Evolutionary conservation across 1,140 invertebrate species (phyloP), one percentile per base, ranked within the genome.

Genomic region (Drosophila equinoxialis): DNA sequence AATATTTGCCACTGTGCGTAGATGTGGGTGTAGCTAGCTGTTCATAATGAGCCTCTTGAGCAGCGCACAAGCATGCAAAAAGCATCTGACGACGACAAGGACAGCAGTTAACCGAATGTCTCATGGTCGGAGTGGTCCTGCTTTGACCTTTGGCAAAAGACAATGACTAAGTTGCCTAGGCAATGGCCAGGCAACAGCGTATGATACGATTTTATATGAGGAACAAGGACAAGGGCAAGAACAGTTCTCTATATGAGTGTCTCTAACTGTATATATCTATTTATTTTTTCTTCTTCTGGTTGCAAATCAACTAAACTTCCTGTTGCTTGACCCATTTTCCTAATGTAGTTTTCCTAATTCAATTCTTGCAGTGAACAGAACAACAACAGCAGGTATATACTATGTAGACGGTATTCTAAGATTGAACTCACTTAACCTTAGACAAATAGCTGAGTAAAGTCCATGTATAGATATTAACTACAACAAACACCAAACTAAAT

Each of bases 1-100:
- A 51, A 48, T 39, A 35, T 54, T 26, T 23, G 41, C 55, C 55
- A 26, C 23, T 13, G 26, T 60, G 37, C 35, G 30, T 65, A 39
- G 30, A 51, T 70, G 42, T 41, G 23, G 58, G 62, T 45, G 20
- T 51, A 58, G 58, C 41, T 58, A 57, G 67, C 62, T 68, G 62
- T 55, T 67, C 57, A 71, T 74, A 71, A 86, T 78, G 74, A 76
- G 77, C 61, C 79, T 85, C 81, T 85, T 70, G 71, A 85, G 70
- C 54, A 63, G 62, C 30, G 63, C 68, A 74, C 61, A 77, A 57
- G 76, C 79, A 84, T 79, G 74, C 74, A 78, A 77, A 77, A 72
- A 77, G 74, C 74, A 68, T 72, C 67, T 51, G 75, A 77, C 30
- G 30, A 26, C 23, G 23, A 30, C 58, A 62, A 77, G 68, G 64